phyloP scores from a whole-genome alignment of 2,888 invertebrate genomes.

The Mythimna loreyi region DNA sequence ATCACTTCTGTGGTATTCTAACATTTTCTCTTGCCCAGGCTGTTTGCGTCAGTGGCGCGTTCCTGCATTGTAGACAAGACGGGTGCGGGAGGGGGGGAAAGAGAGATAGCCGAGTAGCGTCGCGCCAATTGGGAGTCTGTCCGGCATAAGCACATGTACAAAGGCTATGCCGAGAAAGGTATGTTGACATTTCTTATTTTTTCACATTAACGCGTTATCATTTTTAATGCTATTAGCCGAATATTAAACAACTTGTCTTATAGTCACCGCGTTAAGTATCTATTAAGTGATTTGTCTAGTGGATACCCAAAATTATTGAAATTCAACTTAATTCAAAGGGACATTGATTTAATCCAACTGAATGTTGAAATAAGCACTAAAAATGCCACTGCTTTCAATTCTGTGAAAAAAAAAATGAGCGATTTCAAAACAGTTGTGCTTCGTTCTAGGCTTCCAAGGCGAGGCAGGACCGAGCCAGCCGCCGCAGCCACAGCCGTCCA shows the following conservation, averaged over 20 bases:
- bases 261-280: neutral
- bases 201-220: too few relatives aligned
- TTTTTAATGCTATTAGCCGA: neutral
- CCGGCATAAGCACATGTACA: constrained; percentile 78
- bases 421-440: neutral
- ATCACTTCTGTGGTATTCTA: constrained; percentile 47
- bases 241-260: neutral
- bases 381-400: neutral
- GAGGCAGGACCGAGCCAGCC: constrained; percentile 70
- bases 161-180: constrained; percentile 81
- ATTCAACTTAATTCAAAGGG: too few relatives aligned
- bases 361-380: neutral
- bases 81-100: constrained; percentile 91
- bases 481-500: constrained; percentile 73
- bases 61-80: constrained; percentile 98
- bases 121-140: constrained; percentile 86
- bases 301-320: neutral
- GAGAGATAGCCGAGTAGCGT: constrained; percentile 93
- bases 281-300: neutral
- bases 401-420: neutral
- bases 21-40: constrained; percentile 86
- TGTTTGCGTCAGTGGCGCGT: constrained; percentile 98
- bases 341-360: too few relatives aligned
- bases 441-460: constrained; percentile 72
- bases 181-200: neutral